phyloP scores from a whole-genome alignment of 2,797 vertebrate species.

The Lemur catta region DNA sequence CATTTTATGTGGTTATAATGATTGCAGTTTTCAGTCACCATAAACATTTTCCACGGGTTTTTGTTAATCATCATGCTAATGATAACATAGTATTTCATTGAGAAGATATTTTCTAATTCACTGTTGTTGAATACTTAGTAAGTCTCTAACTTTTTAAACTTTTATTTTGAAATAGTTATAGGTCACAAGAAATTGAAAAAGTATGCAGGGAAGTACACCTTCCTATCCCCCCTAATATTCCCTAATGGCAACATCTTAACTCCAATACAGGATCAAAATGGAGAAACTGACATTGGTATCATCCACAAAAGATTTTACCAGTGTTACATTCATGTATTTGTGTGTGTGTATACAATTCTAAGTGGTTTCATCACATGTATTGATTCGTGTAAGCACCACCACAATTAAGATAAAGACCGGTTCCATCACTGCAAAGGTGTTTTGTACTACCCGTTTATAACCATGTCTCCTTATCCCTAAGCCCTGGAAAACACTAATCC shows the following conservation, averaged over 20 bases:
- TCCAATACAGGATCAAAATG: background rate
- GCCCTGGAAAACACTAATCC: background rate
- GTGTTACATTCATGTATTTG: background rate
- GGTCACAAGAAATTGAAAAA: background rate
- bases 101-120: background rate
- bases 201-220: background rate
- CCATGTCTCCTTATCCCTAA: background rate
- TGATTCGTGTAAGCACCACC: background rate
- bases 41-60: background rate
- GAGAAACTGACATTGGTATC: background rate
- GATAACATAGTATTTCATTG: background rate
- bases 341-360: background rate
- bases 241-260: background rate
- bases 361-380: too few species aligned
- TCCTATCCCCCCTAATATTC: background rate
- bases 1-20: background rate
- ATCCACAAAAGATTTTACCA: background rate
- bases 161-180: constrained; percentile 4
- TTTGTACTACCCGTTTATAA: background rate
- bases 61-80: background rate
- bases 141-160: background rate
- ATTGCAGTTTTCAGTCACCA: background rate
- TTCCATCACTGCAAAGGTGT: background rate
- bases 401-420: background rate
- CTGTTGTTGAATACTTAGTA: background rate